Evolutionary conservation across 2,888 invertebrate genomes (phyloP).

Genomic region (Heliconius erato): DNA sequence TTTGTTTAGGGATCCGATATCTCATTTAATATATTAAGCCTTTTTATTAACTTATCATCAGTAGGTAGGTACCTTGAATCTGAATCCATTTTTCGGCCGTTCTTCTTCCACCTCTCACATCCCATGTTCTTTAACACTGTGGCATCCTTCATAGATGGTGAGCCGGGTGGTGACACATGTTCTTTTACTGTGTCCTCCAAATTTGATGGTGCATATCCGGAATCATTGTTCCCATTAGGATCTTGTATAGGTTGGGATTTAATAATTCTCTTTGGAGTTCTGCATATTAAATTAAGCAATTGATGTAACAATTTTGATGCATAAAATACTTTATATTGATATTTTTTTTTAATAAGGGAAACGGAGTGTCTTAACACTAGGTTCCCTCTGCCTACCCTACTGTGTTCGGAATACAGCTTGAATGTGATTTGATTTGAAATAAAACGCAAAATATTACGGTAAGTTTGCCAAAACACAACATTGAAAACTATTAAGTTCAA

Average conservation of each 20-base stretch:
- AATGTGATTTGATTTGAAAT: too few species aligned
- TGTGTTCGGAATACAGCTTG: too few species aligned
- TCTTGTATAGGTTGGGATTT: slow-evolving; percentile 85
- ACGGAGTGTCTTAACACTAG: too few species aligned
- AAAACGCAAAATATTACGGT: too few species aligned
- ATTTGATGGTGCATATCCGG: slow-evolving; percentile 91
- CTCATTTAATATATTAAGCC: too few species aligned
- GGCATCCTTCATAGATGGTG: slow-evolving; percentile 80
- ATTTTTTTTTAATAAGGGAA: too few species aligned
- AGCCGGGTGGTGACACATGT: slow-evolving; percentile 85
- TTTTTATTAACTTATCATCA: not conserved
- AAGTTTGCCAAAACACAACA: too few species aligned
- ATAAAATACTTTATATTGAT: too few species aligned
- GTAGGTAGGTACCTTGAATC: slow-evolving; percentile 71
- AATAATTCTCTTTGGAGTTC: slow-evolving; percentile 68
- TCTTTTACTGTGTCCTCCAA: slow-evolving; percentile 84
- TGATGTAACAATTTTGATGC: too few species aligned
- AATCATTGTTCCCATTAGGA: slow-evolving; percentile 94
- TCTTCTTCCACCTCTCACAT: slow-evolving; percentile 78
- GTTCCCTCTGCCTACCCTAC: too few species aligned
- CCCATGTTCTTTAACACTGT: slow-evolving; percentile 75
- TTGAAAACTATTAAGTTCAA: too few species aligned
- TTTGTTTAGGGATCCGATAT: too few species aligned
- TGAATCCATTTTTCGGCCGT: slow-evolving; percentile 72
- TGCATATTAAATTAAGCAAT: slow-evolving; percentile 51